These are phyloP conservation scores for Seladonia tumulorum DNA, from an alignment of 2,888 invertebrate genomes.

Conservation along the genomic window DNA sequence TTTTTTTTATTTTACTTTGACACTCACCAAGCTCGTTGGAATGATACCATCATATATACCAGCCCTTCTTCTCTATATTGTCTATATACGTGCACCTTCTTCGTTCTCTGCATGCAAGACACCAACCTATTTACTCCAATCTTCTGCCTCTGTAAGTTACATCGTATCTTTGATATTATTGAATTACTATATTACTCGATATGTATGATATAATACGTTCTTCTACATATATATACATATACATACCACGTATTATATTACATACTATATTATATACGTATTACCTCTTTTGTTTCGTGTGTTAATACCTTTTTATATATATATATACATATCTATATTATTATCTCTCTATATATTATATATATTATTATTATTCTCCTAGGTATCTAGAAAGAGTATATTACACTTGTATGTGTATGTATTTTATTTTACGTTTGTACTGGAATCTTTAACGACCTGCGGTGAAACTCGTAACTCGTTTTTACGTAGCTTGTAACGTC, in stretches of 20 bases:
- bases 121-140: slow-evolving; percentile 57
- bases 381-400: slow-evolving; percentile 53
- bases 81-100: slow-evolving; percentile 65
- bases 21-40: slow-evolving; percentile 62
- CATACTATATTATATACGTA: slow-evolving; percentile 34
- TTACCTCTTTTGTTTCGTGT: slow-evolving; percentile 43
- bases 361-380: slow-evolving; percentile 9
- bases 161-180: slow-evolving; percentile 61
- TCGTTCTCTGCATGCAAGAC: slow-evolving; percentile 68
- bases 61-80: slow-evolving; percentile 57
- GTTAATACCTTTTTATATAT: slow-evolving; percentile 27
- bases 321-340: not conserved
- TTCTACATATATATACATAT: slow-evolving; percentile 34
- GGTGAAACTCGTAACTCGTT: slow-evolving; percentile 26
- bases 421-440: slow-evolving; percentile 47
- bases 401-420: slow-evolving; percentile 56
- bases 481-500: slow-evolving; percentile 40
- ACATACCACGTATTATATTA: slow-evolving; percentile 24
- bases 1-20: slow-evolving; percentile 40
- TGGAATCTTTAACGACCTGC: slow-evolving; percentile 35
- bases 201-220: slow-evolving; percentile 56
- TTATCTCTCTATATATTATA: not conserved
- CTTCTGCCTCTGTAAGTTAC: slow-evolving; percentile 66
- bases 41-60: slow-evolving; percentile 56
- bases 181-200: slow-evolving; percentile 54